Conservation (phyloP, 2,797 vertebrate species). For the Acanthornis magna region DNA sequence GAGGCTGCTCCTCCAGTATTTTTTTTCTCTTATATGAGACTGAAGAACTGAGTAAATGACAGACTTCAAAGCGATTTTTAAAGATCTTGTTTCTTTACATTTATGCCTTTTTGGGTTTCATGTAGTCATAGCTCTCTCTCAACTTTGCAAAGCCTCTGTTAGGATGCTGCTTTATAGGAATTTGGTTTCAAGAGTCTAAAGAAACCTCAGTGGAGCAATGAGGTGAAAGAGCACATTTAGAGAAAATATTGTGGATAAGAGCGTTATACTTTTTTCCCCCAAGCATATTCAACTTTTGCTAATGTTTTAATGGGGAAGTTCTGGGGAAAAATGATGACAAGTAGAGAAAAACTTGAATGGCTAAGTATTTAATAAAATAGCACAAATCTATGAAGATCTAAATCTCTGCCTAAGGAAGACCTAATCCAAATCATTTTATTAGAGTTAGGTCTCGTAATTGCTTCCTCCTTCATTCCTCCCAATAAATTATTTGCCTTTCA, state of each 20-base stretch:
- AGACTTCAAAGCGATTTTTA: background rate
- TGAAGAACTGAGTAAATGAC: background rate
- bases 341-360: background rate
- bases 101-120: background rate
- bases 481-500: background rate
- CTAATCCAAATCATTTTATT: background rate
- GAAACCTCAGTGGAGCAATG: background rate
- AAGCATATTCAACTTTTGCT: background rate
- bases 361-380: background rate
- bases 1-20: background rate
- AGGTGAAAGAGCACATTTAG: background rate
- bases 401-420: background rate
- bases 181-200: background rate
- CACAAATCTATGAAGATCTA: background rate
- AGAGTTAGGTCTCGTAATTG: background rate
- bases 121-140: background rate
- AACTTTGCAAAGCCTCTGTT: background rate
- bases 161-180: background rate
- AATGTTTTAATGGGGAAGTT: background rate
- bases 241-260: background rate
- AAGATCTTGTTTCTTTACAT: background rate
- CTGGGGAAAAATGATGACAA: background rate
- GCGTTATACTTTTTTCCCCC: accelerated
- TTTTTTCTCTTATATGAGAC: background rate
- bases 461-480: background rate